Percentiles rank a stretch among this genome's conserved stretches.
Conservation (phyloP, 2,113 vertebrate genomes). For the Phocoena sinus region DNA sequence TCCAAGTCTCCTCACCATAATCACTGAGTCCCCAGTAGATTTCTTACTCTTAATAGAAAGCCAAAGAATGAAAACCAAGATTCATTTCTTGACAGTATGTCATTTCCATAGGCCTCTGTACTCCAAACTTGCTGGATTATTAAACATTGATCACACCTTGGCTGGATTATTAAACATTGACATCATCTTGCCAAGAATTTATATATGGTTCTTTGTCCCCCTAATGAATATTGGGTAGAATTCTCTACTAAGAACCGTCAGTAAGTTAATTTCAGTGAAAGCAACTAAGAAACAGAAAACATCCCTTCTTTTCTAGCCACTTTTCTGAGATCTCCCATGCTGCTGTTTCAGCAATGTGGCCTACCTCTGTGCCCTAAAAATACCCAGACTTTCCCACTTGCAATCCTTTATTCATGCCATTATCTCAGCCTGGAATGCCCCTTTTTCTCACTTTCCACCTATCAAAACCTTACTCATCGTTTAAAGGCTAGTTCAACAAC, state of each 20-base stretch:
- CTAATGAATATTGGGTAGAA: not conserved
- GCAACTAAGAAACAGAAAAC: not conserved
- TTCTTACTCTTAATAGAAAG: conserved; percentile 12
- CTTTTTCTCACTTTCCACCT: not conserved
- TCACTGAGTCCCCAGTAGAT: not conserved
- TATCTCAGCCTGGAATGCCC: not conserved
- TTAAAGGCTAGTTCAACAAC: not conserved
- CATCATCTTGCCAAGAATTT: not conserved
- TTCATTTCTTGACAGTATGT: not conserved
- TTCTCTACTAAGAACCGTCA: not conserved
- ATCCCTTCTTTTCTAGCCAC: not conserved
- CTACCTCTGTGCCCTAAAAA: not conserved
- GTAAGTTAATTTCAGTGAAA: not conserved
- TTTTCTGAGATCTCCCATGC: not conserved
- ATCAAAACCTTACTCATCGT: not conserved
- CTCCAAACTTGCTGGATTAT: not conserved
- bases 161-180: not conserved
- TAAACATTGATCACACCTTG: not conserved
- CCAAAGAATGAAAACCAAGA: not conserved
- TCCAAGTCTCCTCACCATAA: not conserved
- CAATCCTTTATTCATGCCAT: not conserved
- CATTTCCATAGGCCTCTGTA: not conserved
- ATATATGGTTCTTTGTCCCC: not conserved
- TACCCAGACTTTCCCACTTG: not conserved
- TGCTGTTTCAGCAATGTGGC: not conserved